phyloP scores from a whole-genome alignment of 1,140 invertebrate genomes.

The Acromyrmex heyeri region DNA sequence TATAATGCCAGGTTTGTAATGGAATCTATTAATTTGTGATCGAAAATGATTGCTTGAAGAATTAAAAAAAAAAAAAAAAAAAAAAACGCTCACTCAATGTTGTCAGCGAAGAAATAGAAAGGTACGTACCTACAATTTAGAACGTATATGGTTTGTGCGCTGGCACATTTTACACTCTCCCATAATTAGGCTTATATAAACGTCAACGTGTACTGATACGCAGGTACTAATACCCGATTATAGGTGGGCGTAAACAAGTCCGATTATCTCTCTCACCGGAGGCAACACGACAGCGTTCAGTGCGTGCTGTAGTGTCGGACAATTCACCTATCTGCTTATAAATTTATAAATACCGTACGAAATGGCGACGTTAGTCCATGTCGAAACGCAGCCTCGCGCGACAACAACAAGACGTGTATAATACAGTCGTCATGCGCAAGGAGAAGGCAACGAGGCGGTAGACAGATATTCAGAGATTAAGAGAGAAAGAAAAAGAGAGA shows the following conservation, averaged over 20 bases:
- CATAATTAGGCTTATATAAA: conserved; percentile 23
- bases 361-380: neutral
- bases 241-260: conserved; percentile 35
- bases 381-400: neutral
- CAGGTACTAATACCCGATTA: conserved; percentile 4
- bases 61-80: neutral
- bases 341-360: neutral
- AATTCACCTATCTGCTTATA: conserved; percentile 29
- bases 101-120: neutral
- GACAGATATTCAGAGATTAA: neutral
- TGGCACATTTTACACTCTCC: neutral
- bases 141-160: neutral
- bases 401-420: conserved; percentile 14
- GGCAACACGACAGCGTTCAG: neutral
- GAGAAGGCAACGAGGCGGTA: conserved; percentile 27
- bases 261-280: conserved; percentile 30
- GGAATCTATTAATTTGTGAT: conserved; percentile 4
- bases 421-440: conserved; percentile 62
- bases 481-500: neutral
- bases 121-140: neutral
- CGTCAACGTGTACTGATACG: neutral
- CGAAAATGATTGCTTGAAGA: neutral
- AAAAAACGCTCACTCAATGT: neutral
- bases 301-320: neutral
- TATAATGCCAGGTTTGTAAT: neutral